Conservation (phyloP, 2,797 vertebrate genomes). For the Atherinosoma microstoma region DNA sequence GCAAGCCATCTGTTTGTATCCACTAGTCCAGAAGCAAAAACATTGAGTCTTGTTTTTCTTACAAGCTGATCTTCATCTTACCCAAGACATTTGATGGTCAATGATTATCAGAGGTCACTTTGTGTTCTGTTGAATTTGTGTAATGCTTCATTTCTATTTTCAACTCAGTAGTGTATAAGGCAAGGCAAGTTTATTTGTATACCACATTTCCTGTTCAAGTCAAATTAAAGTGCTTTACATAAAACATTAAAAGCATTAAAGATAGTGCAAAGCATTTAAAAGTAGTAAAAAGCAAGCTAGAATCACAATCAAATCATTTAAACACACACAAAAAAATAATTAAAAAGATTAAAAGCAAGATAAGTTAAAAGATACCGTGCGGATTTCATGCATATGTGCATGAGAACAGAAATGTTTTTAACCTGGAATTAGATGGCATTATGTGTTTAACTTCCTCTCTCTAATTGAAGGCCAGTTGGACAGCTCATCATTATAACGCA, state of each 20-base stretch:
- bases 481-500: conserved; percentile 60
- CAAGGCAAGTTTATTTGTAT: too few relatives aligned
- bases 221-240: too few relatives aligned
- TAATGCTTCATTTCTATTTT: conserved; percentile 10
- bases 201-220: too few relatives aligned
- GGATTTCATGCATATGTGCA: too few relatives aligned
- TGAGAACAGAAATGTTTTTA: too few relatives aligned
- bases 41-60: background rate
- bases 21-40: conserved; percentile 2
- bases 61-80: background rate
- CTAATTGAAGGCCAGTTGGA: conserved; percentile 62
- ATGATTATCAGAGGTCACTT: conserved; percentile 13
- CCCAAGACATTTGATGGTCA: conserved; percentile 8
- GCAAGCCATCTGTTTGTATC: background rate
- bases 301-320: too few relatives aligned
- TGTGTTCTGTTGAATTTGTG: background rate
- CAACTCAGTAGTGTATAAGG: background rate
- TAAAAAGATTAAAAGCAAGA: too few relatives aligned
- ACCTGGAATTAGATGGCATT: conserved; percentile 33
- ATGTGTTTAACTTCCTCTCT: conserved; percentile 53
- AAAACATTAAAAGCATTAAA: too few relatives aligned
- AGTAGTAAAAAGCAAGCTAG: too few relatives aligned
- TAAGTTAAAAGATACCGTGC: too few relatives aligned
- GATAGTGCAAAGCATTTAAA: too few relatives aligned
- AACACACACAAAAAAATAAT: too few relatives aligned